Conservation (phyloP, 2,797 vertebrate genomes). For the Cryptoprocta ferox region DNA sequence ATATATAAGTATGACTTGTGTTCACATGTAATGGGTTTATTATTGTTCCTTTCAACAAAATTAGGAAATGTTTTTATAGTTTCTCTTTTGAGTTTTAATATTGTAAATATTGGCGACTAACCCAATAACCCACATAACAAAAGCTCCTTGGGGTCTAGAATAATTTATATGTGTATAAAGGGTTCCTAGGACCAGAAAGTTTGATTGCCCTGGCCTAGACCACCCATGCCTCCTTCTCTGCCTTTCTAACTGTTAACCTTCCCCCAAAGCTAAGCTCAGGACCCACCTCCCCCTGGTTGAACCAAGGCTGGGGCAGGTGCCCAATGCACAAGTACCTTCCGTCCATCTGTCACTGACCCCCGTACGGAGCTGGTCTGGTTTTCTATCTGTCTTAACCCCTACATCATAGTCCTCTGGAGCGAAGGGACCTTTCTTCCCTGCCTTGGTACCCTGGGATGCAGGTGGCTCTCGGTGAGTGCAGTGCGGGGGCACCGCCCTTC, state of each 20-base stretch:
- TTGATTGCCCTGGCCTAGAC: not conserved
- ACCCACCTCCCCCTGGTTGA: fast-evolving
- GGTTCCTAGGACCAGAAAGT: not conserved
- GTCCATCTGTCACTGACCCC: fast-evolving
- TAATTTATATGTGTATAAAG: not conserved
- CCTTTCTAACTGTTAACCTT: not conserved
- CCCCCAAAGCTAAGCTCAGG: not conserved
- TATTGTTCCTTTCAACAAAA: not conserved
- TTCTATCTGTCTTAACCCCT: fast-evolving
- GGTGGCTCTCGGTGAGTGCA: fast-evolving
- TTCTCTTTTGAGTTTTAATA: not conserved
- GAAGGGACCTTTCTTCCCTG: fast-evolving
- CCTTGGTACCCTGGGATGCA: not conserved
- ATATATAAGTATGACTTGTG: not conserved
- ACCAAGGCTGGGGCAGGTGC: not conserved
- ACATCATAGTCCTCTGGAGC: fast-evolving
- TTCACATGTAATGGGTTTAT: not conserved
- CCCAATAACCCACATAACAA: too few species aligned
- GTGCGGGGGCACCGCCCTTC: fast-evolving
- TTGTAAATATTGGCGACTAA: not conserved
- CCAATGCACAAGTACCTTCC: fast-evolving
- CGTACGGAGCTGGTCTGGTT: fast-evolving
- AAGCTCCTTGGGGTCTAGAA: not conserved
- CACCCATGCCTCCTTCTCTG: fast-evolving
- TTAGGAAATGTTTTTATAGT: not conserved